Conservation (phyloP, 2,113 vertebrate species). For the Dipodomys merriami region DNA sequence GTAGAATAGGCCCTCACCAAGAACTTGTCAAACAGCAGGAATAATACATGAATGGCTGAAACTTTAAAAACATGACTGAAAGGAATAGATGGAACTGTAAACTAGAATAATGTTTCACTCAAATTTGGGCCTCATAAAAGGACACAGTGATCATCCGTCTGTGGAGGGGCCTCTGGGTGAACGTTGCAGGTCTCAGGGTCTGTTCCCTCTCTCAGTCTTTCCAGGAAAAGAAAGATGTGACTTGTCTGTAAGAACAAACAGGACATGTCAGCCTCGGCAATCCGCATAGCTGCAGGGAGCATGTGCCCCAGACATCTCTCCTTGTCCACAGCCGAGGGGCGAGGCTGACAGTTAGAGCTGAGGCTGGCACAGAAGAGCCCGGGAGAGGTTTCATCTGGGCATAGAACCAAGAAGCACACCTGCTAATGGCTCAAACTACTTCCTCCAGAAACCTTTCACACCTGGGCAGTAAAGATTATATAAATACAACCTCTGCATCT, state of each 20-base stretch:
- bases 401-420: not conserved
- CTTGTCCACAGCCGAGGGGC: too few relatives aligned
- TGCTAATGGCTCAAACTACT: not conserved
- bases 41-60: not conserved
- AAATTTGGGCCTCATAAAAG: not conserved
- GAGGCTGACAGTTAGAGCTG: not conserved
- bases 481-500: not conserved
- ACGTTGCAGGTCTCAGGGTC: not conserved
- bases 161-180: not conserved
- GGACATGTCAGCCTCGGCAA: too few relatives aligned
- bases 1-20: not conserved
- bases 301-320: not conserved
- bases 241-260: conserved; percentile 9
- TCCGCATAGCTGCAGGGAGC: not conserved
- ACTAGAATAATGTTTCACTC: not conserved
- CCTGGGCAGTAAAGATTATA: not conserved
- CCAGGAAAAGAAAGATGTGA: not conserved
- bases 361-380: not conserved
- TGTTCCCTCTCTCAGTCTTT: not conserved
- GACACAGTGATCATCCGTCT: not conserved
- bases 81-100: conserved; percentile 11
- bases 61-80: not conserved
- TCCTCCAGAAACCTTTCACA: not conserved
- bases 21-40: not conserved
- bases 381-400: not conserved